Percentiles rank a stretch among this genome's conserved stretches.
phyloP scores from a whole-genome alignment of 2,888 invertebrate genomes.

The Tetropium fuscum region DNA sequence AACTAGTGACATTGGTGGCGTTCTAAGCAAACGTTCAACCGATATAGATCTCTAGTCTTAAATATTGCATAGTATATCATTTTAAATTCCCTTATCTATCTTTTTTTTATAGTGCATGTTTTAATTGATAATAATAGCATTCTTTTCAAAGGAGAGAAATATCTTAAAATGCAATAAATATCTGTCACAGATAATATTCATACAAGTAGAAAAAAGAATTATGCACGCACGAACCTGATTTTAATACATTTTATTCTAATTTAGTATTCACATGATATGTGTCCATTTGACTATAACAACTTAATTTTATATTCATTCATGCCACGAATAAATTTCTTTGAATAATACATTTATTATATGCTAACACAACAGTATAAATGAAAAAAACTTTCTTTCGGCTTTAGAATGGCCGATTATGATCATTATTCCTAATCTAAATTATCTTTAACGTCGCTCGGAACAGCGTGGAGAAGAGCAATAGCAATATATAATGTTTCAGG shows the following conservation, averaged over 20 bases:
- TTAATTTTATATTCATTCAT: conserved; percentile 47
- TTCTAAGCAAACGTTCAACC: too few relatives aligned
- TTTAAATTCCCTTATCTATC: too few relatives aligned
- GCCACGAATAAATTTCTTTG: conserved; percentile 38
- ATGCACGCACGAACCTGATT: conserved; percentile 33
- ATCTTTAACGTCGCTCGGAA: conserved; percentile 57
- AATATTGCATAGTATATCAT: too few relatives aligned
- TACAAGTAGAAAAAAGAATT: conserved; percentile 33
- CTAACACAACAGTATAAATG: conserved; percentile 53
- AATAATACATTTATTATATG: conserved; percentile 42
- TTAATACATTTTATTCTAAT: conserved; percentile 35
- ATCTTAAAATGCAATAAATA: conserved; percentile 22
- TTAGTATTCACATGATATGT: conserved; percentile 46
- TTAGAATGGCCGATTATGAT: conserved; percentile 57
- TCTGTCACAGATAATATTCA: conserved; percentile 22
- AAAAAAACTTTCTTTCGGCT: conserved; percentile 51
- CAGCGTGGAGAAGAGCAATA: conserved; percentile 52
- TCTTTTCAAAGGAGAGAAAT: too few relatives aligned
- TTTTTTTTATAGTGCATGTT: too few relatives aligned
- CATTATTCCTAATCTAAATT: conserved; percentile 64
- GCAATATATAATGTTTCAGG: conserved; percentile 47
- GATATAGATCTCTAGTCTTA: too few relatives aligned
- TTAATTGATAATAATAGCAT: too few relatives aligned
- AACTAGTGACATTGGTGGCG: too few relatives aligned
- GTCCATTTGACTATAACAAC: conserved; percentile 45